phyloP scores from a whole-genome alignment of 2,888 invertebrate genomes.

The Timandra comae region DNA sequence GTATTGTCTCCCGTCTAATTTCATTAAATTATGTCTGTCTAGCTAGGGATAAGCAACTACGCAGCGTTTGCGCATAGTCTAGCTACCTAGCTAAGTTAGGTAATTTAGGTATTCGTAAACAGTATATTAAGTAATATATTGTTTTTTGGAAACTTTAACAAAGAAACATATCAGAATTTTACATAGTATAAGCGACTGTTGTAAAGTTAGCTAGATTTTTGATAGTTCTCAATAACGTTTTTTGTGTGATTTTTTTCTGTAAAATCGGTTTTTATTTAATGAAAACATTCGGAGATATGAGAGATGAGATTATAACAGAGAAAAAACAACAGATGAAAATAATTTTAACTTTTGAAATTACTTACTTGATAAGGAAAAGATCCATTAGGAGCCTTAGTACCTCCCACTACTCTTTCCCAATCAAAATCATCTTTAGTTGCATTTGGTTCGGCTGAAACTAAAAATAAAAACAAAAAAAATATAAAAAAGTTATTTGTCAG shows the following conservation, averaged over 20 bases:
- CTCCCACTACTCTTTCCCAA: conserved; percentile 73
- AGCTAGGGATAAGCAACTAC: too few relatives aligned
- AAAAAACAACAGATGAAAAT: neutral
- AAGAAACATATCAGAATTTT: too few relatives aligned
- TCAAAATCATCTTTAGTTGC: conserved; percentile 39
- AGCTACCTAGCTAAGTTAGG: too few relatives aligned
- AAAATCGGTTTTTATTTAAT: neutral
- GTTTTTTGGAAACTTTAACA: too few relatives aligned
- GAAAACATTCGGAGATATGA: neutral
- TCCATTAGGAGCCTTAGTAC: conserved; percentile 66
- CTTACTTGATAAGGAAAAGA: conserved; percentile 64
- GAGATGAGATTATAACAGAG: neutral
- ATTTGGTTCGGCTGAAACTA: conserved; percentile 31
- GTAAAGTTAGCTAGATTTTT: neutral
- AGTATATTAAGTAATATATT: too few relatives aligned
- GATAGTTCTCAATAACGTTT: neutral
- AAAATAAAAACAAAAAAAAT: conserved; percentile 8
- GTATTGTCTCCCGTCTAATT: too few relatives aligned
- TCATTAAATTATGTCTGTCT: too few relatives aligned
- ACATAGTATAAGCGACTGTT: too few relatives aligned
- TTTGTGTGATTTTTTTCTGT: neutral
- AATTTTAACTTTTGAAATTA: neutral
- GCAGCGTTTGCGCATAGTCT: too few relatives aligned
- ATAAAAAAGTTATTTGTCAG: conserved; percentile 38
- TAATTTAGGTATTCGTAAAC: too few relatives aligned